Base-by-base conservation (phyloP, 2,113 vertebrate genomes). In the Lycaon pictus region DNA sequence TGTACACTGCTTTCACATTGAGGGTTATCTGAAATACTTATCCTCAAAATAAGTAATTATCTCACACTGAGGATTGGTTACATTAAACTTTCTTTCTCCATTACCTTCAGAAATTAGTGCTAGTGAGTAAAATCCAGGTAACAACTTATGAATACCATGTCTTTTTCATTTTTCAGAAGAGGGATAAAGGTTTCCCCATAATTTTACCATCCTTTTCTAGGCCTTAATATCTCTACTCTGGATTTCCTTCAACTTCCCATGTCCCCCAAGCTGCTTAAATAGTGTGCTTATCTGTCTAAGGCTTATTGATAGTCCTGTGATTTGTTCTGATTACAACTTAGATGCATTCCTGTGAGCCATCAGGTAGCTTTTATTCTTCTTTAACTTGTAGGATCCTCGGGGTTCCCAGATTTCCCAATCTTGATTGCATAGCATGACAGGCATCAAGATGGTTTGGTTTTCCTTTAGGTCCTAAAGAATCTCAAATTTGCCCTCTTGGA, bases 101-200 rank as follows among this genome's bases (percentile, higher is more conserved):
- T 43, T 37, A n/a, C 81, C 92, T 93, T 88, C 96, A 96, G 63
- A 95, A 92, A 95, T 65, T 20, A 94, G 43, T n/a, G 11, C 48
- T 51, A 95, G 29, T 51, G 19, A 94, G 19, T 65, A 88, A 92
- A 80, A 79, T 15, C 17, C 48, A 58, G 29, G 7, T 53, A 63
- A 81, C 12, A 87, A 90, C 43, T 76, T 60, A 74, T 25, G 20
- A 67, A 88, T 74, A 58, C 4, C 65, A 5, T 5, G 1, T 65
- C 60, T 93, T 80, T 93, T 92, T 91, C 32, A 91, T 84, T 94
- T 94, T 51, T 87, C 25, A 83, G n/a, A 58, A 29, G 1, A 25
- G 35, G 19, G 67, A 37, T 76, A 35, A 71, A 63, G 5, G 7
- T 82, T 69, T 95, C 22, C 25, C 71, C 43, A 19, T 79, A 97